These are phyloP conservation scores for Microcebus lehilahytsara DNA, from an alignment of 2,113 vertebrate species.

Conservation along the genomic window DNA sequence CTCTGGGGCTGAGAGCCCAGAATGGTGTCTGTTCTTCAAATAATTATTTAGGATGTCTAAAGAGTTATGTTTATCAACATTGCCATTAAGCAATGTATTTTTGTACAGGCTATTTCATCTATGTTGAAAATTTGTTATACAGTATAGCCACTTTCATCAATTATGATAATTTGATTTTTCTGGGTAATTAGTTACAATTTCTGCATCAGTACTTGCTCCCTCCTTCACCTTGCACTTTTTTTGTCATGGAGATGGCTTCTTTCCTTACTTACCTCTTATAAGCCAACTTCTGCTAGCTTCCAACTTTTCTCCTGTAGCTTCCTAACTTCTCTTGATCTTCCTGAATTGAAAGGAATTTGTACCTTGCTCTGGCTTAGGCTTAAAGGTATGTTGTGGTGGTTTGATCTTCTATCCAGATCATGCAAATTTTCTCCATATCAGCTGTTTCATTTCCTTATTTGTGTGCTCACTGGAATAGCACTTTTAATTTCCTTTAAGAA, in stretches of 20 bases:
- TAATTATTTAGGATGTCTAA: background rate
- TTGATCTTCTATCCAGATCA: background rate
- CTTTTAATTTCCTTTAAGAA: background rate
- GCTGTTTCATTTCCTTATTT: background rate
- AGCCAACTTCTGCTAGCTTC: background rate
- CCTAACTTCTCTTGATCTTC: background rate
- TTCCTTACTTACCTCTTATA: background rate
- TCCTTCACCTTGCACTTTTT: background rate
- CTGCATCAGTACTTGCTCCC: background rate
- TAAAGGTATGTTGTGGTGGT: background rate
- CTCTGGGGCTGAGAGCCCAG: too few species aligned
- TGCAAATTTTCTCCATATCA: background rate
- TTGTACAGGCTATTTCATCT: background rate
- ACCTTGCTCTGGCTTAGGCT: background rate
- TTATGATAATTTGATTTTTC: background rate
- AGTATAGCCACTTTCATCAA: background rate
- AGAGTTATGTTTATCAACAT: background rate
- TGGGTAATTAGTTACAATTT: background rate
- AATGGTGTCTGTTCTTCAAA: background rate
- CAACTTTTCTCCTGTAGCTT: background rate
- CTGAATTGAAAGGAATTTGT: background rate
- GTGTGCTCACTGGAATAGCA: background rate
- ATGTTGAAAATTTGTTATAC: background rate
- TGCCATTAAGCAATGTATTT: background rate
- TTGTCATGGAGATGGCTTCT: background rate